Base-by-base conservation (phyloP, 2,113 vertebrate genomes). In the Lampris incognitus region DNA sequence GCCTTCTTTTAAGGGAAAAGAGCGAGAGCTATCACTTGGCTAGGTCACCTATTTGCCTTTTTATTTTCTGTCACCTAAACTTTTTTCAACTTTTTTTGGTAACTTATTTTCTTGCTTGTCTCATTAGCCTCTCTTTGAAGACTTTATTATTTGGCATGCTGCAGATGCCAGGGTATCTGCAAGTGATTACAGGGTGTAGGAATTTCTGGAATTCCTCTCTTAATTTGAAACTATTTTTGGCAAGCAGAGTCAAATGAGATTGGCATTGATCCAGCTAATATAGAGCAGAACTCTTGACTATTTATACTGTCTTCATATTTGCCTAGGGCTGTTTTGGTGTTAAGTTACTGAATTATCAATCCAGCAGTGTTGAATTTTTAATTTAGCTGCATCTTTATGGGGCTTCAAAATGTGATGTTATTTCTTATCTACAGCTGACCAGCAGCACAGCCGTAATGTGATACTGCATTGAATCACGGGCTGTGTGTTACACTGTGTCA, bases 21-120 rank as follows among this genome's bases (percentile, higher is more conserved):
- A 24, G 24, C 24, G 24, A 24, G 24, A 24, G 24, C 24, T 24
- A 24, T 24, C 24, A 24, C 24, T 24, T 24, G 24, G 24, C 24
- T 24, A 67, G 37, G 66, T 69, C 74, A 67, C 54, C 52, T 75
- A 46, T 54, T 63, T 24, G 36, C 39, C 57, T 74, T 83, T 57
- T 52, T 9, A 49, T 56, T 62, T 2, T 54, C 58, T 60, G 44
- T 66, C 46, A 66, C 42, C 54, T 39, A 24, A 38, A 3, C 10
- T 61, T 65, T 72, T 62, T 57, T 67, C 1, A 66, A 56, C 38
- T 80, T 46, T 36, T 59, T 59, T 63, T 51, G 36, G 61, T 62
- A 68, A 57, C n/a, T 57, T 11, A 11, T 61, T 64, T 24, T 62
- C 36, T n/a, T 55, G 6, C 58, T 49, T 24, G 42, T 1, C 59